phyloP scores from a whole-genome alignment of 2,113 vertebrate species.

The Saccopteryx leptura region DNA sequence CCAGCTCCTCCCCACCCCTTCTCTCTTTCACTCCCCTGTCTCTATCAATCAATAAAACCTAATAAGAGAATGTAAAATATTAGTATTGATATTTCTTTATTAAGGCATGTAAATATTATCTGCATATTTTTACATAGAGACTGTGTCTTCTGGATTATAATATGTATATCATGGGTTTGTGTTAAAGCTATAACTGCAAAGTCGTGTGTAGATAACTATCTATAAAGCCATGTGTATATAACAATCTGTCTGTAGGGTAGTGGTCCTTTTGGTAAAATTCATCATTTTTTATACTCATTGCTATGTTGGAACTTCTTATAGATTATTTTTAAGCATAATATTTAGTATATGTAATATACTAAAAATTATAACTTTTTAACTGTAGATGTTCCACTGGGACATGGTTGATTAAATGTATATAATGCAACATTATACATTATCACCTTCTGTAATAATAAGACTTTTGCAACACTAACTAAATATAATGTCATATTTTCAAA shows the following conservation, averaged over 20 bases:
- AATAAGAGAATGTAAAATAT: background rate
- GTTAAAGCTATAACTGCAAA: background rate
- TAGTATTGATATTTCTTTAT: background rate
- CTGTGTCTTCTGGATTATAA: conserved; percentile 16
- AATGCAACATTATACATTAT: background rate
- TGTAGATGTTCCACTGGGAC: background rate
- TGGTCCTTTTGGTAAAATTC: conserved; percentile 40
- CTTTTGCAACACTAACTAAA: conserved; percentile 29
- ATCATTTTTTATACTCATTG: conserved; percentile 34
- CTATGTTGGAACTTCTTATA: background rate
- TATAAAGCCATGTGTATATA: background rate
- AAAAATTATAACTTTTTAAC: conserved; percentile 5
- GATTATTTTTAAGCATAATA: conserved; percentile 27
- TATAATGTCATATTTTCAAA: conserved; percentile 27
- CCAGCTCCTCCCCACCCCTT: too few relatives aligned
- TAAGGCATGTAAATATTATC: background rate
- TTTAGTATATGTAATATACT: conserved; percentile 1
- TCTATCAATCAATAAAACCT: too few relatives aligned
- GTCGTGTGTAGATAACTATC: background rate
- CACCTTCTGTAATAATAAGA: background rate
- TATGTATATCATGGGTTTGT: background rate
- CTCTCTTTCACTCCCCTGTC: too few relatives aligned
- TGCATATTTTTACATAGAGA: background rate
- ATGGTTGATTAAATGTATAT: background rate
- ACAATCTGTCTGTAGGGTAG: background rate